phyloP scores from a whole-genome alignment of 2,888 invertebrate species.

The Meliscaeva auricollis region DNA sequence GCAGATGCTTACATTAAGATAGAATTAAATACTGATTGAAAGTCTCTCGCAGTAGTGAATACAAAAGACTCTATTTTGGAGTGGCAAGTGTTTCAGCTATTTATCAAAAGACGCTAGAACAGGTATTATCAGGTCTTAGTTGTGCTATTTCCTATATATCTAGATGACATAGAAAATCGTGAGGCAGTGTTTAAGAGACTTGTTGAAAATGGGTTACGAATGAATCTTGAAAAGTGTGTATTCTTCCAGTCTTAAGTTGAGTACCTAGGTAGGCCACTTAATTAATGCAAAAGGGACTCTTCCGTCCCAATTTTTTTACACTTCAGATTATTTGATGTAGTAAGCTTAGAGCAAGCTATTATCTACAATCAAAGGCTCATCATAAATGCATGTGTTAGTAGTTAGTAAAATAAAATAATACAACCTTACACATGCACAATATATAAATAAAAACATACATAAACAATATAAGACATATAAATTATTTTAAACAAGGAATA shows the following conservation, averaged over 20 bases:
- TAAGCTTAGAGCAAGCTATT: too few relatives aligned
- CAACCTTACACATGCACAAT: too few relatives aligned
- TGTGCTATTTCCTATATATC: conserved; percentile 68
- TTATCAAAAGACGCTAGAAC: conserved; percentile 59
- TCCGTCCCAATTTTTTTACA: conserved; percentile 59
- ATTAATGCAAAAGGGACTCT: conserved; percentile 52
- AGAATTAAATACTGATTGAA: conserved; percentile 55
- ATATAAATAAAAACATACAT: too few relatives aligned
- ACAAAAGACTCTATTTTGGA: conserved; percentile 68
- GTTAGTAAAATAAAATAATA: too few relatives aligned
- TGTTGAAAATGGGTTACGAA: conserved; percentile 25
- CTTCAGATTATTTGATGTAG: too few relatives aligned
- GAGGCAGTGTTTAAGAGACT: conserved; percentile 44
- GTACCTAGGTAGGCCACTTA: conserved; percentile 65
- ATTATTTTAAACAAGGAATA: too few relatives aligned
- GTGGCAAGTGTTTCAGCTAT: conserved; percentile 62
- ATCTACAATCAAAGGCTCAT: too few relatives aligned
- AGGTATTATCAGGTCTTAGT: conserved; percentile 48
- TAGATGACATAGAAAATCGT: conserved; percentile 70
- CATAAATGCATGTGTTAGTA: too few relatives aligned
- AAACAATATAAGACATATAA: too few relatives aligned
- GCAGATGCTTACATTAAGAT: conserved; percentile 70
- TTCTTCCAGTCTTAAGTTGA: conserved; percentile 65
- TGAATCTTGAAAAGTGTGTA: conserved; percentile 52
- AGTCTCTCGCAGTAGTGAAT: conserved; percentile 60